Conservation (phyloP, 2,113 vertebrate genomes). For the pig (Sus scrofa) region DNA sequence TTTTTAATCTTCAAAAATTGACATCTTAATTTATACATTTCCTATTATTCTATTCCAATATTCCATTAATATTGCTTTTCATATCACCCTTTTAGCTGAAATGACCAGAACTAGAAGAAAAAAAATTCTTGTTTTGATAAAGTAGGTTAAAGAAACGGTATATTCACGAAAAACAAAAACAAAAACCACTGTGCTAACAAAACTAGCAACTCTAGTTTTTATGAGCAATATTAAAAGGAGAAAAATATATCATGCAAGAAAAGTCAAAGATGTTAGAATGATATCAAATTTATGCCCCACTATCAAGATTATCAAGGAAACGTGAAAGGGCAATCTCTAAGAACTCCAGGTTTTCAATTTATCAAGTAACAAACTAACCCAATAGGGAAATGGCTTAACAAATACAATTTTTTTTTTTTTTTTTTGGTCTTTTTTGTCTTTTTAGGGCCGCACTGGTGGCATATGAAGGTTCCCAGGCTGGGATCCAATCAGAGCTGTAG, state of each 20-base stretch:
- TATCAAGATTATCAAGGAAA: neutral
- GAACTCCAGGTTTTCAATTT: neutral
- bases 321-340: neutral
- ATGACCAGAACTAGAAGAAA: neutral
- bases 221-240: neutral
- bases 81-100: neutral
- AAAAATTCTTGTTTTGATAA: neutral
- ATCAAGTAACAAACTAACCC: neutral
- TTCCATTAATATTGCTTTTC: neutral
- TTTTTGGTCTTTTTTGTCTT: too few relatives aligned
- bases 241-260: neutral
- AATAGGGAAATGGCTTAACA: neutral
- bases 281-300: neutral
- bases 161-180: neutral
- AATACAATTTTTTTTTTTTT: neutral
- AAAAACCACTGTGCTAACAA: neutral
- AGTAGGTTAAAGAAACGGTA: neutral
- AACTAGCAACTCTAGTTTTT: neutral
- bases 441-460: too few relatives aligned
- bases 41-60: neutral
- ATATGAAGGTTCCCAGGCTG: too few relatives aligned
- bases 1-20: constrained; percentile 31
- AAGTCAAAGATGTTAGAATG: neutral
- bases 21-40: neutral
- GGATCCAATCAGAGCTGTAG: too few relatives aligned